Base-by-base conservation (phyloP, 2,113 vertebrate species). In the Tympanuchus pallidicinctus region DNA sequence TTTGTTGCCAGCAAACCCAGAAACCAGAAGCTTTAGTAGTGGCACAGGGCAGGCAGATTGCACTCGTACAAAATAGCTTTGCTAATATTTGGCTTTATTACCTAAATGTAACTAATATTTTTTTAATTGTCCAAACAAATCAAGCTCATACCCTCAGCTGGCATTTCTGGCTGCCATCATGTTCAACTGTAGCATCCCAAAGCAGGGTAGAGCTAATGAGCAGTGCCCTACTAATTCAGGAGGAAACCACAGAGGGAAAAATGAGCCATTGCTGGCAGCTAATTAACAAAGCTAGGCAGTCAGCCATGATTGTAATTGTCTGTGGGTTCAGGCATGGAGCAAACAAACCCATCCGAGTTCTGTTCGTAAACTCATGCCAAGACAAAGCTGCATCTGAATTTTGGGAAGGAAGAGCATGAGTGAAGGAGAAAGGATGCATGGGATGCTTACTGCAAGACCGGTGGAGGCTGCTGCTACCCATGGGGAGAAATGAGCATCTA, bases 211-310 rank as follows among this genome's bases (percentile, higher is more conserved):
- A 71, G 22, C 64, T 88, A 91, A 91, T 93, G 82, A 96, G 56
- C 48, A 36, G 72, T 74, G 82, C 45, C 72, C 67, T 85, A 9
- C 61, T 92, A 77, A 56, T 74, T 83, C 88, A 64, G 38, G 40
- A 67, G 28, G 82, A 83, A 93, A 92, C 50, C 32, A 0, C 86
- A 83, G 69, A 70, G 88, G 86, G 70, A 16, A 71, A 81, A 75
- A 74, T 6, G 70, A 69, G 38, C 81, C 70, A 47, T 83, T 86
- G 77, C 84, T 88, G 70, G 52, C 74, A 61, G 76, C 72, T 94
- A 95, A 93, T 96, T 92, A 95, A 74, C 82, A 90, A 92, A 95
- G 19, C 45, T 88, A 93, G 90, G 91, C 93, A 86, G 64, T 76
- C 79, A 90, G 86, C 69, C 79, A 67, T 22, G 60, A 80, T 78